Percentiles rank a stretch among this genome's conserved stretches.
These are phyloP conservation scores for Xenops minutus DNA, from an alignment of 2,797 vertebrate species.

Conservation along the genomic window DNA sequence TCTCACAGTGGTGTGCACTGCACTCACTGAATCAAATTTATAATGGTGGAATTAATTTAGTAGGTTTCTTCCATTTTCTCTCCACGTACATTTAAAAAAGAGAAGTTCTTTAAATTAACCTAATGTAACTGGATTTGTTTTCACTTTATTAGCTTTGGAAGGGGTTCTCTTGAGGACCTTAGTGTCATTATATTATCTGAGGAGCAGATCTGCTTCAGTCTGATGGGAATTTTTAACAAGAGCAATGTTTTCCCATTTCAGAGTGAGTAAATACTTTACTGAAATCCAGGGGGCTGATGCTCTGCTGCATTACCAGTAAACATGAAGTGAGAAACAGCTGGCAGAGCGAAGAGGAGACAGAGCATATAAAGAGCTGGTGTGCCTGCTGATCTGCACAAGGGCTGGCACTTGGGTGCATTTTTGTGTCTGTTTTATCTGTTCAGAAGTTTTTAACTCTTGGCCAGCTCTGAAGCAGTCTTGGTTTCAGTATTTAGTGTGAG, in stretches of 20 bases:
- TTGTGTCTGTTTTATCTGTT: neutral
- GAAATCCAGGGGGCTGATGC: neutral
- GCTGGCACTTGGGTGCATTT: neutral
- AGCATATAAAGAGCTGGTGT: neutral
- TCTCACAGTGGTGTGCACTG: slow-evolving; percentile 24
- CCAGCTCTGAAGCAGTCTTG: neutral
- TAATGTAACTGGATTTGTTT: slow-evolving; percentile 61
- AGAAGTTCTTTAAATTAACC: slow-evolving; percentile 60
- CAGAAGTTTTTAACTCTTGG: neutral
- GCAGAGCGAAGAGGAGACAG: neutral
- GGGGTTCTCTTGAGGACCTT: slow-evolving; percentile 33
- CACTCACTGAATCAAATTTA: slow-evolving; percentile 45
- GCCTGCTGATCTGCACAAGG: neutral
- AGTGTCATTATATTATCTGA: slow-evolving; percentile 45
- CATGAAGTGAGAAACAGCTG: neutral
- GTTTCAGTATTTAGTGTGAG: neutral
- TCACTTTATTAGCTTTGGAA: slow-evolving; percentile 54
- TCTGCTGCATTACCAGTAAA: neutral
- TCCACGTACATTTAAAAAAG: slow-evolving; percentile 18
- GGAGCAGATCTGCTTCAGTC: slow-evolving; percentile 30
- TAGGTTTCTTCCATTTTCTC: slow-evolving; percentile 25
- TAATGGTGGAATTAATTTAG: slow-evolving; percentile 53
- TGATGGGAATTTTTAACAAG: slow-evolving; percentile 49
- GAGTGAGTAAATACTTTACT: slow-evolving; percentile 19
- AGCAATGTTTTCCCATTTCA: slow-evolving; percentile 34